Evolutionary conservation across 1,140 invertebrate genomes (phyloP), one percentile per base, ranked within the genome.

Genomic region (Drosophila varians): DNA sequence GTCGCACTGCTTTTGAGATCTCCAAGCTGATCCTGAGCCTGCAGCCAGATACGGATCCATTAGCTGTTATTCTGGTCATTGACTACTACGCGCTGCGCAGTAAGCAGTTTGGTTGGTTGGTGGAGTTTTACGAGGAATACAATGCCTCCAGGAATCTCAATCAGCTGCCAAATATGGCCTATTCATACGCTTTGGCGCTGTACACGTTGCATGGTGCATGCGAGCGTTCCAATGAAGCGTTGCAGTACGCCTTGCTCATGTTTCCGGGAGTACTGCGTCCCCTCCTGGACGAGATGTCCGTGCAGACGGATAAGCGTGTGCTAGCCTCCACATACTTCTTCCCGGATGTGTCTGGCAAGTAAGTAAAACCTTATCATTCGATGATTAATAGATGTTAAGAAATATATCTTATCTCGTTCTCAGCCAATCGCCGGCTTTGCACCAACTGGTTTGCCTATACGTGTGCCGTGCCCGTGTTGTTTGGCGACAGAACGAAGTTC

Each of bases 121-220:
- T 95, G 4, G 93, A 97, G 45, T 95, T 96, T 42, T 94, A 93
- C 51, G 91, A 94, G 14, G 93, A 94, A 72, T 95, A 94, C 94
- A 94, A 96, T 82, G 75, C 90, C 8, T 82, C 91, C 3, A 93
- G 94, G 53, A 96, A 97, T 92, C 92, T 97, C 3, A 93, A 93
- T 16, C 95, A 96, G 84, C 91, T 98, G 31, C 97, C 97, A 47
- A 98, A 98, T 86, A 96, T 98, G 93, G 94, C 96, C 0, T 98
- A 95, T 84, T 98, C 96, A 1, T 92, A 96, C 48, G 95, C 97
- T 0, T 88, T 98, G 43, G 96, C 97, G 26, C 92, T 95, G 90
- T 96, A 95, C 92, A 92, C 95, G 83, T 64, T 87, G 7, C 46
- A 84, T 86, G 82, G 82, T 2, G 43, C 40, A 3, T 91, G 91